Base-by-base conservation (phyloP, 2,888 invertebrate genomes). In the Macaria notata region DNA sequence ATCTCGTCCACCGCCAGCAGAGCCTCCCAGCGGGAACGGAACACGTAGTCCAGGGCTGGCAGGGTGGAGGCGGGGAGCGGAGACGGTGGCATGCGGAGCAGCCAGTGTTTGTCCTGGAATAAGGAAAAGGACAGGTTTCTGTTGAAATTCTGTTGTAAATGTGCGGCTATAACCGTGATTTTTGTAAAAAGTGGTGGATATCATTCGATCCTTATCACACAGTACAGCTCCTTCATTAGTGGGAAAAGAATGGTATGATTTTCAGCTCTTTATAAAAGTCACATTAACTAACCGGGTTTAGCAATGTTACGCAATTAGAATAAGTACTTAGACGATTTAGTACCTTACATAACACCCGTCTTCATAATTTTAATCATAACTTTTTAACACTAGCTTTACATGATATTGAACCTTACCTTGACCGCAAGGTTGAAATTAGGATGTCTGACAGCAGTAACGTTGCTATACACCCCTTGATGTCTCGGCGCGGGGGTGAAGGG, bases 1-100 rank as follows among this genome's bases (percentile, higher is more conserved):
- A 98, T 90, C 69, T 98, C 97, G 79, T 98, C 98, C 0, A 98
- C 97, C 0, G 98, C 94, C 29, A 98, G 85, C 7, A 98, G 81
- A 0, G 97, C 93, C 74, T 97, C 94, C 95, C 97, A 95, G 1
- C 98, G 93, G 44, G 92, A 92, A 43, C 94, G 93, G 73, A 94
- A 97, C 48, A 94, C 94, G 0, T 92, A 80, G 79, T 98, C 97
- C 48, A 98, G 79, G 38, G 87, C 87, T 0, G 89, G 79, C 0
- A 96, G 69, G 39, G 95, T 86, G 0, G 79, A 63, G 0, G 88
- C 75, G 0, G 95, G 94, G 43, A 98, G 87, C 0, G 93, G 93
- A 0, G 92, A 87, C 0, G 95, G 95, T 0, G 94, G 93, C 93
- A 95, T 94, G 52, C 93, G 86, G 6, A 97, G 83, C 3, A 98